Evolutionary conservation across 1,140 invertebrate genomes (phyloP).

Genomic region (Subanguina moxae): DNA sequence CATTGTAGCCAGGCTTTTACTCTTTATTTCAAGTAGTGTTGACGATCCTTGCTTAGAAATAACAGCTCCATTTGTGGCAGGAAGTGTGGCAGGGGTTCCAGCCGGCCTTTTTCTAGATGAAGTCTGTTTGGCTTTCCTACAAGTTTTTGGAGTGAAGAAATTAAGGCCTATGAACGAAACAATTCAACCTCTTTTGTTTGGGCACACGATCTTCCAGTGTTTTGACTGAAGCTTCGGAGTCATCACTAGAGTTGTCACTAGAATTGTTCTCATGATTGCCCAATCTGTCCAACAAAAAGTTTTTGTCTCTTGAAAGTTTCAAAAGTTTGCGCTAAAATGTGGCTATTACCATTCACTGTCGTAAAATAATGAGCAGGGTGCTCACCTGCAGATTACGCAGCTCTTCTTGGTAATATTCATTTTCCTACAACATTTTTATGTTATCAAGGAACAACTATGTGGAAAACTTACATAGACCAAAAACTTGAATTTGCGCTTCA

Average conservation of each 20-base stretch:
- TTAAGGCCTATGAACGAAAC: not conserved
- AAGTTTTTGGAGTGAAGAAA: constrained; percentile 12
- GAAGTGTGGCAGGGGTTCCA: not conserved
- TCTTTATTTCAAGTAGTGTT: not conserved
- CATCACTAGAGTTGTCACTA: constrained; percentile 37
- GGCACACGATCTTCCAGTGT: constrained; percentile 35
- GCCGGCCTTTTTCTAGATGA: constrained; percentile 11
- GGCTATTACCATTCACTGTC: no score
- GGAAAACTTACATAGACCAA: constrained; percentile 52
- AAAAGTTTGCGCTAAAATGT: constrained; percentile 39
- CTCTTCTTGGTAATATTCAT: constrained; percentile 56
- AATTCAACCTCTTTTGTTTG: constrained; percentile 38
- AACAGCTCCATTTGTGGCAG: not conserved
- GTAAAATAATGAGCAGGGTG: no score
- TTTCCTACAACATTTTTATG: constrained; percentile 33
- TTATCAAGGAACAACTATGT: constrained; percentile 3
- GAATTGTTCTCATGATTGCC: constrained; percentile 30
- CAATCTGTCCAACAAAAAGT: constrained; percentile 48
- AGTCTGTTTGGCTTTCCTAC: not conserved
- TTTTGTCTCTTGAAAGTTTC: constrained; percentile 53
- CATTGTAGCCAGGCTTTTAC: no score
- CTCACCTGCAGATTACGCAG: constrained; percentile 44
- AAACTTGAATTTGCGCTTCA: constrained; percentile 52
- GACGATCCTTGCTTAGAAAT: not conserved
- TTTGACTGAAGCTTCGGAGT: constrained; percentile 39